Conservation (phyloP, 2,797 vertebrate genomes). For the Poeciliopsis paucimaculata region DNA sequence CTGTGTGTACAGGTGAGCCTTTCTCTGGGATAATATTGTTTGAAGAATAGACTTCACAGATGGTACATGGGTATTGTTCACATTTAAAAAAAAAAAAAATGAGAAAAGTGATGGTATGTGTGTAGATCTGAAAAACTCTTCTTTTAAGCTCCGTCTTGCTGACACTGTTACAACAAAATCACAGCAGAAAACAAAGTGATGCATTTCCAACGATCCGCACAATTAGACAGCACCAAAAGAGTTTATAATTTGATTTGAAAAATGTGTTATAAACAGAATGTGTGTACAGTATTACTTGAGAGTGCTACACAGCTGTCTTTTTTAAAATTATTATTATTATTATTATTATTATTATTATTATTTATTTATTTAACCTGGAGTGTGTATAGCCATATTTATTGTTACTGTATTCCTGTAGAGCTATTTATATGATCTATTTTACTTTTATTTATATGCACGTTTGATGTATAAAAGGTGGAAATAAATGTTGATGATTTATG, state of each 20-base stretch:
- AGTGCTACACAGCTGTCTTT: slow-evolving; percentile 53
- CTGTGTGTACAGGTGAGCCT: slow-evolving; percentile 21
- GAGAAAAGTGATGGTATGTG: slow-evolving; percentile 3
- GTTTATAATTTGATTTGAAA: slow-evolving; percentile 33
- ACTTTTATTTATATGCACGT: slow-evolving; percentile 77
- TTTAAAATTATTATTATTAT: no score
- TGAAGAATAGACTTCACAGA: slow-evolving; percentile 4
- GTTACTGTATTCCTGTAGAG: slow-evolving; percentile 72
- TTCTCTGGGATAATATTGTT: not conserved
- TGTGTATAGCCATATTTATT: slow-evolving; percentile 76
- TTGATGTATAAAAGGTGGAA: slow-evolving; percentile 77
- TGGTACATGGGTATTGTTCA: slow-evolving; percentile 11
- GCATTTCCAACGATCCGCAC: slow-evolving; percentile 40
- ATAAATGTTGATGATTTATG: slow-evolving; percentile 78
- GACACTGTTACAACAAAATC: slow-evolving; percentile 63
- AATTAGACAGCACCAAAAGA: slow-evolving; percentile 26
- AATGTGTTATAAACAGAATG: slow-evolving; percentile 45
- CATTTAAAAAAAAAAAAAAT: not conserved
- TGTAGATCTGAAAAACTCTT: not conserved
- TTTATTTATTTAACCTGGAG: slow-evolving; percentile 46
- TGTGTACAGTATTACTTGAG: slow-evolving; percentile 41
- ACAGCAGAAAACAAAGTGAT: slow-evolving; percentile 48
- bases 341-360: no score
- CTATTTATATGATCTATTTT: slow-evolving; percentile 75
- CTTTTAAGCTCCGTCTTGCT: slow-evolving; percentile 40